phyloP scores from a whole-genome alignment of 1,140 invertebrate species.

The Hirudo medicinalis region DNA sequence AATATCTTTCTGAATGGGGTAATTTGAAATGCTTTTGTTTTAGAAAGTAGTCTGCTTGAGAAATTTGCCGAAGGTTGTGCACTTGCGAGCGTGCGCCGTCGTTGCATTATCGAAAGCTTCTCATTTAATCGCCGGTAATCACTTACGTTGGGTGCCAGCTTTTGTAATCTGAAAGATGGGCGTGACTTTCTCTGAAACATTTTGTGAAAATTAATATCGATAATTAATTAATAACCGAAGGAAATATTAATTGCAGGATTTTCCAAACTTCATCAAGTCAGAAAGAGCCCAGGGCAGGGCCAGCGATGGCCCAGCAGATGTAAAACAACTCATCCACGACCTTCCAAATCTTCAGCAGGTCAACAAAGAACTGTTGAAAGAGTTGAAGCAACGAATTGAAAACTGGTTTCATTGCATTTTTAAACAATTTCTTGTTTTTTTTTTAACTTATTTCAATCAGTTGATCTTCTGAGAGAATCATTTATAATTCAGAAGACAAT shows the following conservation, averaged over 20 bases:
- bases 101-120: no score
- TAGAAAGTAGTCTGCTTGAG: no score
- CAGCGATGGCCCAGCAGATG: constrained; percentile 43
- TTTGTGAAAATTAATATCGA: constrained; percentile 14
- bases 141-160: no score
- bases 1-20: no score
- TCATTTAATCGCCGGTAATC: no score
- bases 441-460: not conserved
- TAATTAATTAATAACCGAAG: not conserved
- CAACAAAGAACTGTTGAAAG: constrained; percentile 54
- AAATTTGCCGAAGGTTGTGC: no score
- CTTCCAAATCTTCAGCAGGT: constrained; percentile 49
- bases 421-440: not conserved
- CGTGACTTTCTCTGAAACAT: no score
- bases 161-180: no score
- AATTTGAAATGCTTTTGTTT: no score
- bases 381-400: constrained; percentile 51
- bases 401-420: constrained; percentile 44
- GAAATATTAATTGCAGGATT: constrained; percentile 40
- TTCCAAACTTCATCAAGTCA: constrained; percentile 46
- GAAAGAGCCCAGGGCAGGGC: constrained; percentile 38
- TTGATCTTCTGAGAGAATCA: not conserved
- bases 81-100: no score
- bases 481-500: not conserved
- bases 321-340: constrained; percentile 49